Conservation (phyloP, 2,113 vertebrate species). For the Tachuris rubrigastra region DNA sequence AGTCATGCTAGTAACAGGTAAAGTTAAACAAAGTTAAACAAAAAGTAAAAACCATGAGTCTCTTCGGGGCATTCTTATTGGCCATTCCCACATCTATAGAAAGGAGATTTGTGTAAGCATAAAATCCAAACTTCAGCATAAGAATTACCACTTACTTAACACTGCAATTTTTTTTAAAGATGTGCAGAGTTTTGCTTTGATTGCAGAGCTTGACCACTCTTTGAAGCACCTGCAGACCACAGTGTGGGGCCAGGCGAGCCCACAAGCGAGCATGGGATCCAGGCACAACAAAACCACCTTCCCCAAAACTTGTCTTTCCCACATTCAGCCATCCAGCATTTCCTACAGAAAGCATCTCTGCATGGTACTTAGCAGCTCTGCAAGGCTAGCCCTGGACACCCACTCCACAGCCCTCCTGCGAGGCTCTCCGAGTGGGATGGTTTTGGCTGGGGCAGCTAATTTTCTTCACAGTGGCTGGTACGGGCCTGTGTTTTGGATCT, state of each 20-base stretch:
- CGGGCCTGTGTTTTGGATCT: not conserved
- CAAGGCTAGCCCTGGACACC: too few species aligned
- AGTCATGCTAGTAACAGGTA: too few species aligned
- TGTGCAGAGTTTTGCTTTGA: not conserved
- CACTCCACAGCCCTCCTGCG: not conserved
- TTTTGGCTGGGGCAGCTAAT: not conserved
- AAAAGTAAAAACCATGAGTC: accelerated
- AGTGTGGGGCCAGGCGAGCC: not conserved
- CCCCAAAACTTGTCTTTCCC: not conserved
- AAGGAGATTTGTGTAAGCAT: not conserved
- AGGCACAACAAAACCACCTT: not conserved
- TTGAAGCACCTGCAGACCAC: not conserved
- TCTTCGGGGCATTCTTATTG: not conserved
- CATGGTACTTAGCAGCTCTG: not conserved
- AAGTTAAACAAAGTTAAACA: not conserved
- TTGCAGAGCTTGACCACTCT: not conserved
- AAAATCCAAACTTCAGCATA: not conserved
- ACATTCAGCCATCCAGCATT: too few species aligned
- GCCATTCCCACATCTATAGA: not conserved
- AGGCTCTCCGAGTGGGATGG: not conserved
- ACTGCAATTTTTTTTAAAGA: not conserved
- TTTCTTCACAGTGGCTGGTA: not conserved
- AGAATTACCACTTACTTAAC: not conserved
- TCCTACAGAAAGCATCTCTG: too few species aligned
- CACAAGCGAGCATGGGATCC: accelerated